A percentile compares a stretch with the other conserved stretches of the same genome.
These are phyloP conservation scores for western clawed frog (Xenopus tropicalis) DNA, from an alignment of 2,113 vertebrate species.

Conservation along the genomic window DNA sequence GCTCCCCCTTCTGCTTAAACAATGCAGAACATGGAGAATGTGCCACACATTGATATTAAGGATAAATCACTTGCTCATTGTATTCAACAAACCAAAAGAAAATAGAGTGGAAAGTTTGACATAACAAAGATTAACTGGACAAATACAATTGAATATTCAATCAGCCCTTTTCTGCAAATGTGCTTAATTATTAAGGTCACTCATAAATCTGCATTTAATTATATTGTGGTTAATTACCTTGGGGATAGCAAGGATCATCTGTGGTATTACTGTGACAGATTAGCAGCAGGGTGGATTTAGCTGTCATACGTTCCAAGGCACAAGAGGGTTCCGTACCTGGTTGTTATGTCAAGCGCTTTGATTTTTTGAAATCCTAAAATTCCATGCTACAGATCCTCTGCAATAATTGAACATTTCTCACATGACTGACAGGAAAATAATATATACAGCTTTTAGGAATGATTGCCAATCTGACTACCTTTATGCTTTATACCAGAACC, in stretches of 20 bases:
- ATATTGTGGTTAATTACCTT: background rate
- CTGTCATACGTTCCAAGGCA: conserved; percentile 1
- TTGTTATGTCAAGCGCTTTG: no score
- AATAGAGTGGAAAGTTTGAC: background rate
- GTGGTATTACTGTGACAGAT: background rate
- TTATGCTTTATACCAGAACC: no score
- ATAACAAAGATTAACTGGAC: background rate
- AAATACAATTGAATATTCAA: background rate
- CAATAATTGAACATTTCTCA: no score
- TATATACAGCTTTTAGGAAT: no score
- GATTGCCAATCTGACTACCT: no score
- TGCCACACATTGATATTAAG: background rate
- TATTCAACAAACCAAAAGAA: no score
- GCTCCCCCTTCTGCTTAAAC: conserved; percentile 44
- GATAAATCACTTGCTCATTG: background rate
- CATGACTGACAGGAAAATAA: no score
- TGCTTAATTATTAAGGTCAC: conserved; percentile 13
- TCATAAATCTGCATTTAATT: conserved; percentile 10
- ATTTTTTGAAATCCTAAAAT: no score
- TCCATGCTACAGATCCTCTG: no score
- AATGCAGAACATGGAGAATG: conserved; percentile 27
- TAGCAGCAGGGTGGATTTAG: conserved; percentile 2
- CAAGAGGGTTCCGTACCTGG: background rate
- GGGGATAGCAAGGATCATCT: conserved; percentile 1
- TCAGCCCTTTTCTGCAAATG: background rate